Evolutionary conservation across 2,797 vertebrate genomes (phyloP).

Genomic region (Bovichtus variegatus): DNA sequence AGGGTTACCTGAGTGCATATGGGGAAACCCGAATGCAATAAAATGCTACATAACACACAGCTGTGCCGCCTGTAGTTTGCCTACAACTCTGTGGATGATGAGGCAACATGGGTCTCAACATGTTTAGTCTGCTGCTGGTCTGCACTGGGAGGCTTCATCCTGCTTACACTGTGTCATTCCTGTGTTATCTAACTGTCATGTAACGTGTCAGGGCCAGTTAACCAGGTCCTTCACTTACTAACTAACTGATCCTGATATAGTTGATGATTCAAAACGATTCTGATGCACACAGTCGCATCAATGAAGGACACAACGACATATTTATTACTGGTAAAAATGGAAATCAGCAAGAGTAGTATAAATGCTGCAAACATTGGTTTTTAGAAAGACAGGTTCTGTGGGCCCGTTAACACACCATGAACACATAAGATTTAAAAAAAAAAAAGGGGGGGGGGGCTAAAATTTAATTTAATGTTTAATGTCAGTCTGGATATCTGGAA

Average conservation of each 20-base stretch:
- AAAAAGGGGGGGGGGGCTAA: background rate
- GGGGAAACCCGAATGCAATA: slow-evolving; percentile 4
- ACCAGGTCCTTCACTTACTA: background rate
- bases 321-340: background rate
- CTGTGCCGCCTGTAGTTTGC: slow-evolving; percentile 19
- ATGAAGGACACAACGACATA: background rate
- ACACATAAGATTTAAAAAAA: background rate
- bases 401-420: too few relatives aligned
- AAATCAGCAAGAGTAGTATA: background rate
- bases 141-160: slow-evolving; percentile 33
- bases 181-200: slow-evolving; percentile 49
- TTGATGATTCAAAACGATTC: background rate
- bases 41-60: slow-evolving; percentile 18
- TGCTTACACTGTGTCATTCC: slow-evolving; percentile 13
- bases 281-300: background rate
- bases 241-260: background rate
- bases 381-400: too few relatives aligned
- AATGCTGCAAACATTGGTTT: too few relatives aligned
- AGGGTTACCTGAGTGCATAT: slow-evolving; percentile 25
- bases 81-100: slow-evolving; percentile 23
- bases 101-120: slow-evolving; percentile 50
- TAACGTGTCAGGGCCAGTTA: slow-evolving; percentile 18
- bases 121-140: slow-evolving; percentile 62
- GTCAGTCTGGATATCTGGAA: background rate
- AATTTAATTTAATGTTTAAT: background rate